Evolutionary conservation across 2,797 vertebrate species (phyloP).

Genomic region (Onychomys arenicola): DNA sequence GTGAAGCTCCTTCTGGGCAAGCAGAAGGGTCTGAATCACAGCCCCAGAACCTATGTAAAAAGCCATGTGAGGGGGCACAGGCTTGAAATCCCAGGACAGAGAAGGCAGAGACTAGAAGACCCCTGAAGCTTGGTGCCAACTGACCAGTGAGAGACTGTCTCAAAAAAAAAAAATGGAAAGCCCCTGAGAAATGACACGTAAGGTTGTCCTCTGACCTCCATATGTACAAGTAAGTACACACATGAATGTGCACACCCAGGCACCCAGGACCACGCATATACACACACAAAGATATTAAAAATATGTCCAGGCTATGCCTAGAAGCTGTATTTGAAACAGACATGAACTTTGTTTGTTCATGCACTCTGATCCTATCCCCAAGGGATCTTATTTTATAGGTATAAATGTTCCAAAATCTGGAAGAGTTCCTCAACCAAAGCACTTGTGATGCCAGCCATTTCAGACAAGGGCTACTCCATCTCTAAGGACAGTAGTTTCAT

Average conservation of each 20-base stretch:
- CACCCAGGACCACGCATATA: too few relatives aligned
- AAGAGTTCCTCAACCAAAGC: background rate
- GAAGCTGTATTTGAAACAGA: background rate
- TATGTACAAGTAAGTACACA: background rate
- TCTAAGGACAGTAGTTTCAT: conserved; percentile 39
- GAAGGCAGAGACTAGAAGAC: background rate
- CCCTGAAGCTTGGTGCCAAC: background rate
- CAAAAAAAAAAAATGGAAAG: background rate
- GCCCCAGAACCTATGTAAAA: background rate
- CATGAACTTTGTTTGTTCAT: background rate
- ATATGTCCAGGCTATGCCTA: background rate
- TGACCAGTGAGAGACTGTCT: background rate
- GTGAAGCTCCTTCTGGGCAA: too few relatives aligned
- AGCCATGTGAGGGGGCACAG: background rate
- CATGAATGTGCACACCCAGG: background rate
- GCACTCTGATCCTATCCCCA: background rate
- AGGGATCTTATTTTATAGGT: background rate
- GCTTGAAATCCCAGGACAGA: background rate
- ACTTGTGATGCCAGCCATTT: background rate
- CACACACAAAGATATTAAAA: background rate
- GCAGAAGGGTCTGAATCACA: background rate
- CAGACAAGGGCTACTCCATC: background rate
- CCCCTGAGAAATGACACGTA: background rate
- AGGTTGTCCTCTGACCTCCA: background rate
- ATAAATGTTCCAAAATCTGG: background rate